Conservation (phyloP, 2,888 invertebrate genomes). For the Drosophila neonasuta region DNA sequence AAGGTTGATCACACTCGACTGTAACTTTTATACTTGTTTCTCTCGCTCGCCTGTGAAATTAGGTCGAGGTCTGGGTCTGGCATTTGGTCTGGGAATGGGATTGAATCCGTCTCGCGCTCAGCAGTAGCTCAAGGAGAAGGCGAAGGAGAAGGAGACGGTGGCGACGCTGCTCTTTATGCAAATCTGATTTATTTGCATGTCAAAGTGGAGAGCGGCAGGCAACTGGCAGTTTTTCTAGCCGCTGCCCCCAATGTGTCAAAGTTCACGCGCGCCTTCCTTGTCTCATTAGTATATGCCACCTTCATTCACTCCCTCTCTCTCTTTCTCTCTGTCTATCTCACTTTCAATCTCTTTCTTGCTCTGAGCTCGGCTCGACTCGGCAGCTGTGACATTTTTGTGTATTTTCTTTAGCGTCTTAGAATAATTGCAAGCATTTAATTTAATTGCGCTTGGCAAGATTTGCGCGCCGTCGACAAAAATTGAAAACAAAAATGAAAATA, state of each 20-base stretch:
- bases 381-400: constrained; percentile 31
- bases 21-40: not conserved
- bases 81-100: constrained; percentile 7
- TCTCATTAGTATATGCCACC: constrained; percentile 53
- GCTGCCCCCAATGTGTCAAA: constrained; percentile 44
- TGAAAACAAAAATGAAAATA: constrained; percentile 17
- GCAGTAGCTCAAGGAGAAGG: constrained; percentile 23
- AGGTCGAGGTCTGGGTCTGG: constrained; percentile 1
- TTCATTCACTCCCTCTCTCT: not conserved
- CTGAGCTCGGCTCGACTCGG: not conserved
- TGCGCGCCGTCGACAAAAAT: constrained; percentile 35
- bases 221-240: constrained; percentile 22
- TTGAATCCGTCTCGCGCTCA: constrained; percentile 54
- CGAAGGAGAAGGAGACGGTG: not conserved
- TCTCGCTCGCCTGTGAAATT: not conserved
- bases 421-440: constrained; percentile 78
- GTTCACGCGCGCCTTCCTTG: constrained; percentile 43
- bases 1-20: too few species aligned
- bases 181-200: constrained; percentile 79
- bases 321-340: not conserved
- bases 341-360: not conserved
- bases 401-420: constrained; percentile 66
- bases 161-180: constrained; percentile 62
- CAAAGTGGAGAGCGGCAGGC: constrained; percentile 58
- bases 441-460: constrained; percentile 73